Evolutionary conservation across 2,113 vertebrate species (phyloP).

Genomic region (Notiomystis cincta): DNA sequence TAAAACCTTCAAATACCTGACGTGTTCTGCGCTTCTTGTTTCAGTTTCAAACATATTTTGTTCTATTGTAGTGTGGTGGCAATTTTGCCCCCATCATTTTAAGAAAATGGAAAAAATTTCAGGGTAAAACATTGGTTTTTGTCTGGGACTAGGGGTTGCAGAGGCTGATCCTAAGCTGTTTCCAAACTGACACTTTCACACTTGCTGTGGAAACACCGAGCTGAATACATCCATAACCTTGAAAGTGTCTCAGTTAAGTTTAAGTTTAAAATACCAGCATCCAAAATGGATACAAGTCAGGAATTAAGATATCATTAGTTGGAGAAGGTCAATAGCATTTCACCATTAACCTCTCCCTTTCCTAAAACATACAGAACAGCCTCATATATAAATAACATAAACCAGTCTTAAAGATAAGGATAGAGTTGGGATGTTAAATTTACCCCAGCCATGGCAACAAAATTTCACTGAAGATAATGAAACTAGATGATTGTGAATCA

Average conservation of each 20-base stretch:
- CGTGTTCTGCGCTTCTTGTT: neutral
- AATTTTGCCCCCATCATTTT: neutral
- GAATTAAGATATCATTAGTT: neutral
- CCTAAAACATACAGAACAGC: neutral
- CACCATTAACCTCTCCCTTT: neutral
- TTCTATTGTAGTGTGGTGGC: neutral
- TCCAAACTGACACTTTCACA: neutral
- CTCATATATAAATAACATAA: neutral
- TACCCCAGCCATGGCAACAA: neutral
- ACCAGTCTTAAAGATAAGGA: neutral
- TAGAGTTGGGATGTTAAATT: neutral
- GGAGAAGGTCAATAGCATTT: neutral
- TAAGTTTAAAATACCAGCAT: neutral
- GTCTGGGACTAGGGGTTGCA: neutral
- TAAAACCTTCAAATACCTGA: neutral
- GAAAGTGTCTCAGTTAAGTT: neutral
- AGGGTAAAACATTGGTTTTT: neutral
- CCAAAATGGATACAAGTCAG: neutral
- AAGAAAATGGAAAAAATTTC: neutral
- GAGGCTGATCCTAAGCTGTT: neutral
- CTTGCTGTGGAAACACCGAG: neutral
- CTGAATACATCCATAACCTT: neutral
- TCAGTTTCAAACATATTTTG: neutral
- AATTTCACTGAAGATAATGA: neutral
- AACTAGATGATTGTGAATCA: neutral